Percentiles rank a stretch among this genome's conserved stretches.
These are phyloP conservation scores for Planococcus citri DNA, from an alignment of 1,140 invertebrate genomes.

Conservation along the genomic window DNA sequence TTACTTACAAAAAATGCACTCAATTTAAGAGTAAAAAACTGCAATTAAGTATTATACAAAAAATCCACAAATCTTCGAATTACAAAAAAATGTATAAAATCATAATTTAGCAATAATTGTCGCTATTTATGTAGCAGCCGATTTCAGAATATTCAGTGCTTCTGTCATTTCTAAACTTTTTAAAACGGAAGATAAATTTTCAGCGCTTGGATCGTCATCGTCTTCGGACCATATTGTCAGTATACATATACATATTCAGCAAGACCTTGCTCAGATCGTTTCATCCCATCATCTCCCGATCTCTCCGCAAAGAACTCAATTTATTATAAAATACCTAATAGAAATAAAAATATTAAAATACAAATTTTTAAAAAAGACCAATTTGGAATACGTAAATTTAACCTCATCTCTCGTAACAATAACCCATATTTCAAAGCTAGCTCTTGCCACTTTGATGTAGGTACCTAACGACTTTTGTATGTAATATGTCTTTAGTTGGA, in stretches of 20 bases:
- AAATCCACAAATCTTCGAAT: too few species aligned
- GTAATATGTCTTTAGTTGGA: slow-evolving; percentile 9
- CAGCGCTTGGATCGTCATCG: slow-evolving; percentile 68
- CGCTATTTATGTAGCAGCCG: background rate
- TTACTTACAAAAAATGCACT: too few species aligned
- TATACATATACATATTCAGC: slow-evolving; percentile 62
- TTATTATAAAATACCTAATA: background rate
- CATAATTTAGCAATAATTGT: too few species aligned
- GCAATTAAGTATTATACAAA: too few species aligned
- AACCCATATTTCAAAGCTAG: slow-evolving; percentile 21
- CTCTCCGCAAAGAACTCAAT: slow-evolving; percentile 10
- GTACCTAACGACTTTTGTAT: too few species aligned
- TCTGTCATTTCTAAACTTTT: slow-evolving; percentile 60
- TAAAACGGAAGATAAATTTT: slow-evolving; percentile 63
- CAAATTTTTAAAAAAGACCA: background rate
- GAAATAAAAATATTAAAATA: too few species aligned
- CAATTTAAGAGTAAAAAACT: too few species aligned
- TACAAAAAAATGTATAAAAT: too few species aligned
- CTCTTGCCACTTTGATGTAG: slow-evolving; percentile 14
- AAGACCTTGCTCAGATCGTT: slow-evolving; percentile 45
- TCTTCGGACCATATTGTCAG: slow-evolving; percentile 75
- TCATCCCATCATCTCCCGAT: background rate
- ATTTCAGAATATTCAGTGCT: slow-evolving; percentile 44
- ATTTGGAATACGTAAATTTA: background rate
- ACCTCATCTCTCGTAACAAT: slow-evolving; percentile 23